Conservation (phyloP, 2,797 vertebrate species). For the Micropoecilia bifurca region DNA sequence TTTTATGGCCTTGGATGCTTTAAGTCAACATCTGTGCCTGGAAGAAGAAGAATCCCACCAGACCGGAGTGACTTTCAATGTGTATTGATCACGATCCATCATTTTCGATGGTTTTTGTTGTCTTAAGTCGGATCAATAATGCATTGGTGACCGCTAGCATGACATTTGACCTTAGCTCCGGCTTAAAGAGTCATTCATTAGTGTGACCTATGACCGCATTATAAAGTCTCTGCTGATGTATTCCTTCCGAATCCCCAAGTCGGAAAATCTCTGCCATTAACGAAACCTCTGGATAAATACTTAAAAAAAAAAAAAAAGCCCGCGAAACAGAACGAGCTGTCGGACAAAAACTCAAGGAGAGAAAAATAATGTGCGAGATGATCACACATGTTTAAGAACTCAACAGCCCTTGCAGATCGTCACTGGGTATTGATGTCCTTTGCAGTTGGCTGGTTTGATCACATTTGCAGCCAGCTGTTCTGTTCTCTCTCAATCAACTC, state of each 20-base stretch:
- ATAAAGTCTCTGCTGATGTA: constrained; percentile 21
- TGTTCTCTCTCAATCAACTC: constrained; percentile 39
- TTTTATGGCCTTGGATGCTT: background rate
- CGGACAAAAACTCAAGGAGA: constrained; percentile 1
- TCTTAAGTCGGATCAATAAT: constrained; percentile 23
- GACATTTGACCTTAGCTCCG: constrained; percentile 23
- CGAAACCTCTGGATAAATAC: background rate
- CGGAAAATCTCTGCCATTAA: background rate
- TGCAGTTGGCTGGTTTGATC: constrained; percentile 48
- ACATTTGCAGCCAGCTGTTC: constrained; percentile 57
- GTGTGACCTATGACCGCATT: constrained; percentile 51
- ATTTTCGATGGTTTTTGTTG: background rate
- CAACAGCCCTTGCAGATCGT: constrained; percentile 27
- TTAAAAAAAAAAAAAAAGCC: background rate
- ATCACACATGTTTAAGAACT: constrained; percentile 16
- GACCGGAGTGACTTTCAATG: background rate
- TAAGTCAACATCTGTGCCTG: constrained; percentile 17
- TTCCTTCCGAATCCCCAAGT: background rate
- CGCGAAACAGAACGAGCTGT: background rate
- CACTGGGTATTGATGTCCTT: constrained; percentile 21
- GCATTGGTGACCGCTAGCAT: constrained; percentile 13
- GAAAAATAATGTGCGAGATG: constrained; percentile 18
- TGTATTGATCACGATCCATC: constrained; percentile 7
- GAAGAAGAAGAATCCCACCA: constrained; percentile 11
- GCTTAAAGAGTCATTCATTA: constrained; percentile 34